phyloP scores from a whole-genome alignment of 2,113 vertebrate species.

The Gopherus evgoodei region DNA sequence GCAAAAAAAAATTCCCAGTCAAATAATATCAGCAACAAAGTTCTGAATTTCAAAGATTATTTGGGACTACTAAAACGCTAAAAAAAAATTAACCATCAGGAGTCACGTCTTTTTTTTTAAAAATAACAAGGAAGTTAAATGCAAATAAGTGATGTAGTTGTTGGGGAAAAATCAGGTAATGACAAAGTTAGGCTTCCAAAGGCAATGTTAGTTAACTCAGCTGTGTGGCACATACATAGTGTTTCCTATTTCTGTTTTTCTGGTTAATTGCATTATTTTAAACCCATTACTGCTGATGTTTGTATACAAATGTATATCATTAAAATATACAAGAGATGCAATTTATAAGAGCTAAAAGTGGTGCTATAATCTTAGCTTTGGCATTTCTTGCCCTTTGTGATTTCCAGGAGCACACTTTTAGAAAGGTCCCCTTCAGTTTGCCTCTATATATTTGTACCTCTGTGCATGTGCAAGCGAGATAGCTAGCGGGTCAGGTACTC shows the following conservation, averaged over 20 bases:
- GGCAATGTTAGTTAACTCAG: not conserved
- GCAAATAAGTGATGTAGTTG: no score
- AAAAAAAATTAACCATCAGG: no score
- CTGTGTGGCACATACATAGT: not conserved
- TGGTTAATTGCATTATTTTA: not conserved
- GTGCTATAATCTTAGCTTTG: not conserved
- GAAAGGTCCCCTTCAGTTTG: not conserved
- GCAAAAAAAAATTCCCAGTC: not conserved
- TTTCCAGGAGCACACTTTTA: not conserved
- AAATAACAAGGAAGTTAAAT: no score
- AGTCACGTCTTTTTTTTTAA: no score
- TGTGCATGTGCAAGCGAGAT: not conserved
- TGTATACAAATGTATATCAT: not conserved
- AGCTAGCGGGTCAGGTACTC: conserved; percentile 3
- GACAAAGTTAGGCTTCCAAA: not conserved
- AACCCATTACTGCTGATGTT: not conserved
- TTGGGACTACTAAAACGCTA: not conserved
- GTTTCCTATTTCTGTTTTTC: not conserved
- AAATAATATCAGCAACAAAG: not conserved
- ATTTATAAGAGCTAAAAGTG: not conserved
- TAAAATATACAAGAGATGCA: not conserved
- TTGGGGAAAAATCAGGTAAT: not conserved
- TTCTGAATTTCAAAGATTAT: not conserved
- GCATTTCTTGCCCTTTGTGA: not conserved
- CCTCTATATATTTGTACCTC: not conserved